phyloP scores from a whole-genome alignment of 2,113 vertebrate genomes.

The Bos indicus region DNA sequence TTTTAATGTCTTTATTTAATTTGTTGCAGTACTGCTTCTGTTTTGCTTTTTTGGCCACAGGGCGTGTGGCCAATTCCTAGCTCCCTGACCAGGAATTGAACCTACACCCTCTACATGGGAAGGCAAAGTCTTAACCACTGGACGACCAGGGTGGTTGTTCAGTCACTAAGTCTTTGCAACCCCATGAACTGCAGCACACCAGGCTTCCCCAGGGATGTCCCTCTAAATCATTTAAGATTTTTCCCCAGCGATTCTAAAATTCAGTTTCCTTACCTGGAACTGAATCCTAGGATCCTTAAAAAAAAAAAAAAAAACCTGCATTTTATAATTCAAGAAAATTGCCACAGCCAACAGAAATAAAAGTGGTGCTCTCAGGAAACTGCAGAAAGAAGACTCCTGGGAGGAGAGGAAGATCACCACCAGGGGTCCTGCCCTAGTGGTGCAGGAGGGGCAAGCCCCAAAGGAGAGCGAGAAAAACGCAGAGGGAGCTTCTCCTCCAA shows the following conservation, averaged over 20 bases:
- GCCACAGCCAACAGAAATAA: neutral
- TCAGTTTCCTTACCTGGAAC: neutral
- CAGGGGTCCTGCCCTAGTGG: accelerated
- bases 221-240: neutral
- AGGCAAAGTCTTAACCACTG: neutral
- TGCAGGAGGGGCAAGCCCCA: neutral
- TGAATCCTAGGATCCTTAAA: neutral
- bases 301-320: neutral
- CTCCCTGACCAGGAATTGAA: neutral
- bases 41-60: neutral
- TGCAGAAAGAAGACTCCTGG: neutral
- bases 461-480: neutral
- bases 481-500: no score
- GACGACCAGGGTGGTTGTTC: neutral
- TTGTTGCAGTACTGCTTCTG: neutral
- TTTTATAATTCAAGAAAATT: conserved; percentile 42
- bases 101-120: neutral
- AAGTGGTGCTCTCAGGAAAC: neutral
- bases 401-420: neutral
- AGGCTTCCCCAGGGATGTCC: neutral
- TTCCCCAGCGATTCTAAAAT: conserved; percentile 28
- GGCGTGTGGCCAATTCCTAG: neutral
- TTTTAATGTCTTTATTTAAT: neutral
- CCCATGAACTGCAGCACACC: neutral
- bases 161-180: accelerated